A percentile compares a stretch with the other conserved stretches of the same genome.
These are phyloP conservation scores for Papilio polyxenes DNA, from an alignment of 1,140 invertebrate species.

Conservation along the genomic window DNA sequence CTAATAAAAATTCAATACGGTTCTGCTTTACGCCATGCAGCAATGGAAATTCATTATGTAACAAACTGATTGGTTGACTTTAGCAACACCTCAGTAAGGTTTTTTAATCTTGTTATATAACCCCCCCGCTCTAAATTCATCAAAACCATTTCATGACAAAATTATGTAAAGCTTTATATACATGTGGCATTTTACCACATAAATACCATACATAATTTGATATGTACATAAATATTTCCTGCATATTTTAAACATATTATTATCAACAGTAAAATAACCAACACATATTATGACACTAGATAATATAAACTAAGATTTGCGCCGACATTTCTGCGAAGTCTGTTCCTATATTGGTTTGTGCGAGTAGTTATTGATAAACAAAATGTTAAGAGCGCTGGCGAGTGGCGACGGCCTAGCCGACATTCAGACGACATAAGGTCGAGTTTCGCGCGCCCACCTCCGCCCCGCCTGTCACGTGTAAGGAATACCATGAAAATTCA, in stretches of 20 bases:
- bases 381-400: constrained; percentile 5
- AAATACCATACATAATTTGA: not conserved
- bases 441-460: not conserved
- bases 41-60: constrained; percentile 1
- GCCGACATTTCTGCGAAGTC: not conserved
- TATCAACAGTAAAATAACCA: not conserved
- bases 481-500: constrained; percentile 21
- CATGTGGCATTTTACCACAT: not conserved
- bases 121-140: not conserved
- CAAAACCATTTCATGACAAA: constrained; percentile 15
- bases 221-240: not conserved
- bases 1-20: not conserved
- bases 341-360: not conserved
- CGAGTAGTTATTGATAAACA: constrained; percentile 29
- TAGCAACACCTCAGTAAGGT: constrained; percentile 9
- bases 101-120: constrained; percentile 21
- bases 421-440: constrained; percentile 12
- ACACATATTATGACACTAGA: not conserved
- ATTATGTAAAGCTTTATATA: not conserved
- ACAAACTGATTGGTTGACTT: constrained; percentile 8
- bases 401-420: not conserved
- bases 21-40: not conserved
- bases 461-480: not conserved
- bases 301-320: constrained; percentile 3
- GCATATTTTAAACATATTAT: not conserved